phyloP scores from a whole-genome alignment of 2,113 vertebrate species.

The Thalassarche chlororhynchos region DNA sequence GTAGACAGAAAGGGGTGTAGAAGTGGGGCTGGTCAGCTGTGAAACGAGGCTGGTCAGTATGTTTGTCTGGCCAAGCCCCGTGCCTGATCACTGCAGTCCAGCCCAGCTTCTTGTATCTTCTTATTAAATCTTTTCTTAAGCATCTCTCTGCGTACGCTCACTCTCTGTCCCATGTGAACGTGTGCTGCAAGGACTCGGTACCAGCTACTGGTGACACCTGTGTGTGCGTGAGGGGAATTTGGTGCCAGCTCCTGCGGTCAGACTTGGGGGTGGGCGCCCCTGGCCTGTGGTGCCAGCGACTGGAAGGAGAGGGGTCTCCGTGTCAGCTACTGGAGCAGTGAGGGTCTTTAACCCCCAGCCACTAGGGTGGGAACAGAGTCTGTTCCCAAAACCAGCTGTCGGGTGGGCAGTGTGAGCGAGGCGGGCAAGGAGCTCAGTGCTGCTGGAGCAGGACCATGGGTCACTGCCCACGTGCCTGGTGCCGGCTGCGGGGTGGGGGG shows the following conservation, averaged over 20 bases:
- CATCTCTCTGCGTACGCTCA: too few relatives aligned
- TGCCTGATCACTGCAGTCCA: not conserved
- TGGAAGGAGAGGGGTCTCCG: not conserved
- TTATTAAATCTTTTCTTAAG: not conserved
- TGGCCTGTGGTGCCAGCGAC: not conserved
- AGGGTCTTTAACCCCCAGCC: not conserved
- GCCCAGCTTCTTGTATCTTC: not conserved
- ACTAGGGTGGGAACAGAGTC: not conserved
- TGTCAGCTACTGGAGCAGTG: not conserved
- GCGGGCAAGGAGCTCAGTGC: not conserved
- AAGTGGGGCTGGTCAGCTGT: not conserved
- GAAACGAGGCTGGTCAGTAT: too few relatives aligned
- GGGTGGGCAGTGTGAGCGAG: fast-evolving
- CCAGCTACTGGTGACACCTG: not conserved
- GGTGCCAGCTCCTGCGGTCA: not conserved
- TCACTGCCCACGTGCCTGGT: too few relatives aligned
- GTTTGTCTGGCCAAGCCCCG: too few relatives aligned
- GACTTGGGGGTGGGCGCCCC: not conserved
- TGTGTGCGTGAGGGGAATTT: not conserved
- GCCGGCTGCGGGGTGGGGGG: not conserved
- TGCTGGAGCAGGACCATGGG: not conserved
- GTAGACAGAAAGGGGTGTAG: too few relatives aligned
- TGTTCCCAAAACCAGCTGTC: not conserved
- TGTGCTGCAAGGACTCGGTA: not conserved
- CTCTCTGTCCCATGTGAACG: not conserved